Evolutionary conservation across 1,140 invertebrate genomes (phyloP), one percentile per base, ranked within the genome.

Genomic region (Penaeus japonicus): DNA sequence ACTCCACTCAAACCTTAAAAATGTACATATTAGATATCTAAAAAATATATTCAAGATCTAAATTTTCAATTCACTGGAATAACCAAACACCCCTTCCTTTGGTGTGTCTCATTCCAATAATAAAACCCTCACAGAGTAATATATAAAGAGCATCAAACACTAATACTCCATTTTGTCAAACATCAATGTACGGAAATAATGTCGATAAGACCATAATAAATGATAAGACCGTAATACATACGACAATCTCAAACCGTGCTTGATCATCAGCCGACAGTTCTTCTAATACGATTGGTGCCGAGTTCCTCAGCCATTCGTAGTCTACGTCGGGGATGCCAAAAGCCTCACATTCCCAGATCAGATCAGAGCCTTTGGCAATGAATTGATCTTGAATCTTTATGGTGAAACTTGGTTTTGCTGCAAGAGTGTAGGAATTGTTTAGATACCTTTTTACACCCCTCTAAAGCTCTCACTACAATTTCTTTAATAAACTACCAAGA

Each of bases 281-380:
- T 30, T 95, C 94, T 91, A 95, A 59, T 15, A 94, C 94, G 0
- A 98, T 92, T 35, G 95, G 93, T 91, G 96, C 93, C 4, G 97
- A 97, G 93, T 98, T 97, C 93, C 95, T 96, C 92, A 96, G 96
- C 98, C 98, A 99, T 77, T 94, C 96, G 92, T 99, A 99, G 89
- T 95, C 96, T 0, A 98, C 97, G 93, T 98, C 97, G 4, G 98
- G 98, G 91, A 98, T 97, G 20, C 97, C 97, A 93, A 98, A 97
- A 0, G 98, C 97, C 94, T 99, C 97, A 93, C 98, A 99, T 55
- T 96, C 97, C 96, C 98, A 99, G 0, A 95, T 96, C 2, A 99
- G 92, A 91, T 97, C 95, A 89, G 95, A 95, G 32, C 92, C 92
- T 90, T 96, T 95, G 91, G 99, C 98, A 91, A 98, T 95, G 91